These are phyloP conservation scores for Muschampia plurimacula DNA, from an alignment of 2,888 invertebrate genomes.

Conservation along the genomic window DNA sequence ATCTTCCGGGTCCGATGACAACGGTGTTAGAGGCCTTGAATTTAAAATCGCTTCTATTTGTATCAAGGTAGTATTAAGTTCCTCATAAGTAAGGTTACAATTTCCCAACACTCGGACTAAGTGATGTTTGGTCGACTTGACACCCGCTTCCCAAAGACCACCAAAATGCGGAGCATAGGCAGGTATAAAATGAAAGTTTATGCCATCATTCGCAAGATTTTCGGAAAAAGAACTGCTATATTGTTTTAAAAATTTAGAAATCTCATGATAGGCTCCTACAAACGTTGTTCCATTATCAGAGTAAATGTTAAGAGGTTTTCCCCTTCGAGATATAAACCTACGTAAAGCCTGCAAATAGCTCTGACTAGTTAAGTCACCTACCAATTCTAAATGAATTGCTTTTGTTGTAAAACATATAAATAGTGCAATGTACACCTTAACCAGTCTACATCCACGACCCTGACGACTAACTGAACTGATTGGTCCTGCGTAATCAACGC, in stretches of 20 bases:
- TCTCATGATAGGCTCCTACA: constrained; percentile 38
- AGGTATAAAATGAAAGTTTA: constrained; percentile 40
- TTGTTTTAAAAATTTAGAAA: constrained; percentile 29
- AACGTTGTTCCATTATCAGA: constrained; percentile 40
- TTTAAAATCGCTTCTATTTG: constrained; percentile 47
- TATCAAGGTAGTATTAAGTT: constrained; percentile 40
- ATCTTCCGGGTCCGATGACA: constrained; percentile 42
- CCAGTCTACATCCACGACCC: constrained; percentile 46
- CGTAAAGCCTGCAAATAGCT: constrained; percentile 36
- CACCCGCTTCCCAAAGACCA: constrained; percentile 39
- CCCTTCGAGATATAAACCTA: constrained; percentile 39
- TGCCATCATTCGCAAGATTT: constrained; percentile 27
- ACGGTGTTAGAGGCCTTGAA: constrained; percentile 43
- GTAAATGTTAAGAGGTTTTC: constrained; percentile 41
- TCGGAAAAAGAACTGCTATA: constrained; percentile 29
- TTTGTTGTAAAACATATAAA: constrained; percentile 45
- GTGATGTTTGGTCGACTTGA: constrained; percentile 41
- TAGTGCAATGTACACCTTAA: constrained; percentile 42
- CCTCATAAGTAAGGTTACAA: constrained; percentile 44
- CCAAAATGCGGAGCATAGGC: constrained; percentile 43
- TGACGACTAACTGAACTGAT: constrained; percentile 36
- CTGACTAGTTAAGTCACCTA: constrained; percentile 42
- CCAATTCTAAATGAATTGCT: constrained; percentile 42
- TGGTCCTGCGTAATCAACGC: constrained; percentile 48
- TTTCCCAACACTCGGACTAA: constrained; percentile 42